A percentile compares a stretch with the other conserved stretches of the same genome.
Evolutionary conservation across 2,113 vertebrate genomes (phyloP).

Genomic region (Oryzias curvinotus): DNA sequence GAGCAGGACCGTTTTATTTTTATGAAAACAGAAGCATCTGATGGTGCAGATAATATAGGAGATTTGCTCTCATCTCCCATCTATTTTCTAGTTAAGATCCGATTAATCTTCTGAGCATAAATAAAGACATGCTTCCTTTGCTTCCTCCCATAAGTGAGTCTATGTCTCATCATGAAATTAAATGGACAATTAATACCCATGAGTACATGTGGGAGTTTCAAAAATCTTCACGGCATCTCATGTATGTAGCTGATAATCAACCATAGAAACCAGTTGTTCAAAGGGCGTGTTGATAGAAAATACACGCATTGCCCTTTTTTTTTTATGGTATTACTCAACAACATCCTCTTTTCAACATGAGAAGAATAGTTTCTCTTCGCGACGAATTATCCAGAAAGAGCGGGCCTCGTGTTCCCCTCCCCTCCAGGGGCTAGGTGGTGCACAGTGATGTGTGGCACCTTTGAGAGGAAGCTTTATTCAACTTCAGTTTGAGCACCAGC

Average conservation of each 20-base stretch:
- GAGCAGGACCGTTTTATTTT: neutral
- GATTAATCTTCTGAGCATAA: no score
- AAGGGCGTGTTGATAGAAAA: slow-evolving; percentile 40
- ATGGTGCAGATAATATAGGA: no score
- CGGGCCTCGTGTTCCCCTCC: slow-evolving; percentile 32
- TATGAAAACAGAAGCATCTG: neutral
- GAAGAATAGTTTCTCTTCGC: no score
- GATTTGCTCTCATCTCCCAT: no score
- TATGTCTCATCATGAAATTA: no score
- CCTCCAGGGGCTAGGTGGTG: slow-evolving; percentile 33
- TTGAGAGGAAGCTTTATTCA: slow-evolving; percentile 56
- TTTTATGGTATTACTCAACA: no score
- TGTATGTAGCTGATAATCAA: slow-evolving; percentile 58
- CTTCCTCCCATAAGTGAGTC: no score
- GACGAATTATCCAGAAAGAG: neutral
- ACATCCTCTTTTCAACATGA: no score
- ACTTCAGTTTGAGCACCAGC: slow-evolving; percentile 22
- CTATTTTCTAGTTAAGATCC: no score
- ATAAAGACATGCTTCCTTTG: no score
- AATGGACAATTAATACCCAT: no score
- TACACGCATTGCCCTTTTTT: neutral
- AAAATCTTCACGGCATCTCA: neutral
- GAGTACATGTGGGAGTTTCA: no score
- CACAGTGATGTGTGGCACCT: slow-evolving; percentile 13
- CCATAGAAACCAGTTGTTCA: slow-evolving; percentile 27